These are phyloP conservation scores for pig (Sus scrofa) DNA, from an alignment of 2,113 vertebrate genomes.

Conservation along the genomic window T2T-Sscrofa CM000824.6:144528501-144529000, in stretches of 20 bases:
- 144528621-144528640: too few species aligned
- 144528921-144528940: neutral
- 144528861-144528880: neutral
- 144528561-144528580: too few species aligned
- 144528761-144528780: neutral
- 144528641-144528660: neutral
- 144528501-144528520: too few species aligned
- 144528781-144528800: neutral
- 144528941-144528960: neutral
- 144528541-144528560: too few species aligned
- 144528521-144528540: too few species aligned
- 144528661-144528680: neutral
- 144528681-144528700: neutral
- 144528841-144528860: neutral
- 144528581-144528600: too few species aligned
- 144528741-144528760: neutral
- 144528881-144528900: fast-evolving
- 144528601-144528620: too few species aligned
- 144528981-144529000: neutral
- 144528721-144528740: too few species aligned
- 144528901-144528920: neutral
- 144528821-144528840: neutral
- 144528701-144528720: neutral
- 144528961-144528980: neutral
- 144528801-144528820: neutral